These are phyloP conservation scores for Centrocercus urophasianus DNA, from an alignment of 2,113 vertebrate genomes.

Conservation along the genomic window DNA sequence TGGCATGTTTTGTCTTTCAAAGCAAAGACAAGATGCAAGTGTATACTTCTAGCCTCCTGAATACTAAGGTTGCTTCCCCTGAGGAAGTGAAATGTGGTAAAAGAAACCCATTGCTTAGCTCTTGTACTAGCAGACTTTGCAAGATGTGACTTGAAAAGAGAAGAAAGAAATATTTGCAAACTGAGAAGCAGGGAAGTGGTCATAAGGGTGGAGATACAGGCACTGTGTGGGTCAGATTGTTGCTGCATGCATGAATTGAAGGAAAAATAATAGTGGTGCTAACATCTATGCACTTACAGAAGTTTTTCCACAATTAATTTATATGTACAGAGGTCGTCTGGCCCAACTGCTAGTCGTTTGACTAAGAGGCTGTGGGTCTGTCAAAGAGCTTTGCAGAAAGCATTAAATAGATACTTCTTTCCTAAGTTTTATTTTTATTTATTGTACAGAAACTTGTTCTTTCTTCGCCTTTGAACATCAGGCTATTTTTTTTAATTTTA, in stretches of 20 bases:
- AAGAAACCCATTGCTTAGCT: not conserved
- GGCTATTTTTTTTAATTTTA: not conserved
- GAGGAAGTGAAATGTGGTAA: not conserved
- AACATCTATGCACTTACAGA: not conserved
- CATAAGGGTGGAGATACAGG: not conserved
- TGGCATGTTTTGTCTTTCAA: not conserved
- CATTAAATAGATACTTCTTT: not conserved
- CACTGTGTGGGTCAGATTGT: not conserved
- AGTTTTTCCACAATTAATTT: conserved; percentile 9
- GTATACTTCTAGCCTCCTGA: not conserved
- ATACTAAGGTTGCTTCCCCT: not conserved
- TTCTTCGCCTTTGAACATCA: not conserved
- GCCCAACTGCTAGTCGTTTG: not conserved
- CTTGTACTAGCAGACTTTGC: not conserved
- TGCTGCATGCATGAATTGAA: not conserved
- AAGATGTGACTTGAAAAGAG: conserved; percentile 5
- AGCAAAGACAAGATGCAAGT: not conserved
- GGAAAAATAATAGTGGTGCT: not conserved
- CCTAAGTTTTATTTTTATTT: not conserved
- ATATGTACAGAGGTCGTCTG: not conserved
- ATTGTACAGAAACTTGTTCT: not conserved
- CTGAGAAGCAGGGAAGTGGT: not conserved
- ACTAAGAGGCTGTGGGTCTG: not conserved
- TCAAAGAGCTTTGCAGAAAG: not conserved
- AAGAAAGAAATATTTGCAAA: not conserved